Percentiles rank a stretch among this genome's conserved stretches.
Conservation (phyloP, 2,888 invertebrate genomes). For the Lypha dubia region DNA sequence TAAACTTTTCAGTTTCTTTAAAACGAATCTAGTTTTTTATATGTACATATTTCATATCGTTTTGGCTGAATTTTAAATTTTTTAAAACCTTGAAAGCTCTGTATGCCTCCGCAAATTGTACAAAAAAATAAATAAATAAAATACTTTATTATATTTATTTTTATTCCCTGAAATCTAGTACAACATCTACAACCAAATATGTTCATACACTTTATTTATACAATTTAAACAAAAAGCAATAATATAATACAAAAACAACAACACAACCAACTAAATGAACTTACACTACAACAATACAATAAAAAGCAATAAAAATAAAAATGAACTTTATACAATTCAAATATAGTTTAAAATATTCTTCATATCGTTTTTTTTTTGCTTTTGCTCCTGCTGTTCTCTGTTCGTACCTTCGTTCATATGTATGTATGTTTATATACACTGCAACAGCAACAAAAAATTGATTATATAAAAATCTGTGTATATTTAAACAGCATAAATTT, state of each 20-base stretch:
- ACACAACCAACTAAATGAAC: slow-evolving; percentile 36
- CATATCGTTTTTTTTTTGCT: background rate
- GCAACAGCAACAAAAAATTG: background rate
- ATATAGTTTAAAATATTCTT: slow-evolving; percentile 51
- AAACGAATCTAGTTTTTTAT: too few species aligned
- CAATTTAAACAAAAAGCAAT: slow-evolving; percentile 43
- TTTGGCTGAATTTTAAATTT: background rate
- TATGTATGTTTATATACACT: background rate
- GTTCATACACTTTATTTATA: slow-evolving; percentile 46
- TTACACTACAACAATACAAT: slow-evolving; percentile 48
- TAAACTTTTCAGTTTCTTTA: too few species aligned
- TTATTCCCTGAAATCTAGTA: slow-evolving; percentile 40
- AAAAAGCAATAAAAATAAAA: slow-evolving; percentile 60
- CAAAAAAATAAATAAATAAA: background rate
- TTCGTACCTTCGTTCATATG: background rate
- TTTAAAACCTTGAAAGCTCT: slow-evolving; percentile 39
- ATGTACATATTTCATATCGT: background rate
- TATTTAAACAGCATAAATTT: slow-evolving; percentile 36
- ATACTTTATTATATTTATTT: slow-evolving; percentile 9
- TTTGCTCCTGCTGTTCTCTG: slow-evolving; percentile 27
- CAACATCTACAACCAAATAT: slow-evolving; percentile 16
- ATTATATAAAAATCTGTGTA: slow-evolving; percentile 10
- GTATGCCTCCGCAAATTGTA: background rate
- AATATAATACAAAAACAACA: background rate
- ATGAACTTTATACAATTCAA: slow-evolving; percentile 42